Evolutionary conservation across 2,113 vertebrate species (phyloP), one percentile per base, ranked within the genome.

Genomic region (Pedionomus torquatus): DNA sequence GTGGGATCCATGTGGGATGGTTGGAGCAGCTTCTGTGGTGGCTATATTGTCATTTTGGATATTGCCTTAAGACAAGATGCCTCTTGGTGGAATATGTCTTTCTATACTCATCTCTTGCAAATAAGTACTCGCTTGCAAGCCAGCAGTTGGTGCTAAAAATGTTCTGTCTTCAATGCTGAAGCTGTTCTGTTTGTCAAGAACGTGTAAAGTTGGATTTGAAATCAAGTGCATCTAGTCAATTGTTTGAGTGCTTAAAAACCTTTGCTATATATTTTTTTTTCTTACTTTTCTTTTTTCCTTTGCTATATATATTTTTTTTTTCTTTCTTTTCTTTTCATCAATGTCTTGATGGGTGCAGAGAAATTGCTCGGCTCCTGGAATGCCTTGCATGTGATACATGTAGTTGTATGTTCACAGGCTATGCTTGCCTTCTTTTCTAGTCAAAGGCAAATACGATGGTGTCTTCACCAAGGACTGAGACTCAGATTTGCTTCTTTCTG

Each of bases 131-230:
- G 61, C 17, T 84, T 92, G 41, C 41, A 92, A 95, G 49, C 41
- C 30, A 65, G 66, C 58, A 92, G 44, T 10, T 87, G 72, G 89
- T 94, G 87, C 95, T 94, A 94, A 80, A 87, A 90, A 68, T 5
- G 12, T 87, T 86, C 79, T 1, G 1, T 72, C 39, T 54, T 87
- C 70, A 80, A 2, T 13, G 18, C 11, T 43, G 68, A 75, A 35
- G 79, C 75, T 44, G 74, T 82, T 86, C 14, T n/a, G 16, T 54
- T 86, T 61, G 43, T 69, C 52, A 52, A 64, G 52, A 92, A 70
- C 21, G 13, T 39, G 24, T 76, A 31, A 69, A 76, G 57, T 13
- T 83, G 63, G 17, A 70, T 85, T 64, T 90, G 72, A 93, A 89
- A 89, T 82, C 26, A 14, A 20, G 19, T 83, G 60, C 14, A 57